Conservation (phyloP, 2,797 vertebrate genomes). For the Cyprinella venusta region DNA sequence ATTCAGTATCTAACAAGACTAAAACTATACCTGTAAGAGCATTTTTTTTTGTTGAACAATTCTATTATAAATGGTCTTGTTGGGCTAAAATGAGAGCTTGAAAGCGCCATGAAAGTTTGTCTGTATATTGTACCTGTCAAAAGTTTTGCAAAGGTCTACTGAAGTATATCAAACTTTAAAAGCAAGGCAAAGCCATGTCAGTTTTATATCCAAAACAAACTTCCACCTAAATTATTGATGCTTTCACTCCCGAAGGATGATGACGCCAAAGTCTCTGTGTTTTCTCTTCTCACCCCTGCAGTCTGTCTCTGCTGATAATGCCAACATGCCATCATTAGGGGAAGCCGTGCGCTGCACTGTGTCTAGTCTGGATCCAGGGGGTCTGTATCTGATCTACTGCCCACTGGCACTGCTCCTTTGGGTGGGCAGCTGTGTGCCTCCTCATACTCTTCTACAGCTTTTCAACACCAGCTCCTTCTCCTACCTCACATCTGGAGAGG, state of each 20-base stretch:
- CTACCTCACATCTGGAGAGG: conserved; percentile 78
- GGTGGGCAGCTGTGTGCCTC: conserved; percentile 73
- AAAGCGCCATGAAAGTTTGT: neutral
- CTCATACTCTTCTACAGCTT: conserved; percentile 69
- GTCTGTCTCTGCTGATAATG: conserved; percentile 51
- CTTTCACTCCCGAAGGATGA: neutral
- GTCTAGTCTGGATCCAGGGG: conserved; percentile 69
- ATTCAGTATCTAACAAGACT: too few species aligned
- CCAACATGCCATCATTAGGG: neutral
- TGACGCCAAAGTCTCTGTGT: neutral
- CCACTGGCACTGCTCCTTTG: conserved; percentile 79
- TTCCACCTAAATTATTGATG: conserved; percentile 7
- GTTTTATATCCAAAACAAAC: neutral
- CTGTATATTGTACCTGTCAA: neutral
- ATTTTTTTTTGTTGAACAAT: neutral
- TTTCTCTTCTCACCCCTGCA: conserved; percentile 51
- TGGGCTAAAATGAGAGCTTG: neutral
- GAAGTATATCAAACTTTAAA: neutral
- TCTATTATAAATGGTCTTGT: neutral
- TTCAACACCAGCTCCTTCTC: conserved; percentile 76
- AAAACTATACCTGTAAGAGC: neutral
- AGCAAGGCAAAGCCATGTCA: neutral
- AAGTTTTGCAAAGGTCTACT: neutral
- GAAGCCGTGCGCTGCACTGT: conserved; percentile 71
- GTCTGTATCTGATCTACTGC: conserved; percentile 74